A percentile compares a stretch with the other conserved stretches of the same genome.
Evolutionary conservation across 2,113 vertebrate species (phyloP).

Genomic region (Corythornis cristatus): DNA sequence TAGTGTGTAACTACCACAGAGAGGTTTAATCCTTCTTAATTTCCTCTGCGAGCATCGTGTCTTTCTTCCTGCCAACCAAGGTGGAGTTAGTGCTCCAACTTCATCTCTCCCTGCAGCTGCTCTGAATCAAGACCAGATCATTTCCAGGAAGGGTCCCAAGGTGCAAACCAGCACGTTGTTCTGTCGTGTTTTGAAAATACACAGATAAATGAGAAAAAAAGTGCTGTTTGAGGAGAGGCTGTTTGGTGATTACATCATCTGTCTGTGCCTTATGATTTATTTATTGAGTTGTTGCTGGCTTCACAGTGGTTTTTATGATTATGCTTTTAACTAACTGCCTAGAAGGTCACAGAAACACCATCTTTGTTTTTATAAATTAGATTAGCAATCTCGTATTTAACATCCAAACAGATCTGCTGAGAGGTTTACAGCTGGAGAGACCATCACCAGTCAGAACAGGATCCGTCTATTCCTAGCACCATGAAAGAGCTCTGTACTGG

Average conservation of each 20-base stretch:
- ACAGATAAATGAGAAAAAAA: background rate
- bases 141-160: background rate
- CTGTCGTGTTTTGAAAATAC: constrained; percentile 38
- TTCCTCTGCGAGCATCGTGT: background rate
- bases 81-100: background rate
- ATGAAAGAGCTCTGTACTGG: background rate
- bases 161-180: background rate
- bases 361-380: background rate
- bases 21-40: background rate
- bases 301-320: background rate
- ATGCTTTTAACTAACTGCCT: background rate
- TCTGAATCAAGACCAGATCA: background rate
- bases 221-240: background rate
- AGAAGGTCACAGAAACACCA: background rate
- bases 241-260: background rate
- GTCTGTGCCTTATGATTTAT: background rate
- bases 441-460: background rate
- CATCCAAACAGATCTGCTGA: constrained; percentile 2
- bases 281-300: background rate
- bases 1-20: accelerated
- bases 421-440: background rate
- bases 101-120: background rate
- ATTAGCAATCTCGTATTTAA: constrained; percentile 13
- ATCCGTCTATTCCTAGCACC: background rate
- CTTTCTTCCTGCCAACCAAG: background rate